Evolutionary conservation across 1,140 invertebrate species (phyloP), one percentile per base, ranked within the genome.

Genomic region (Aphaenogaster floridana): DNA sequence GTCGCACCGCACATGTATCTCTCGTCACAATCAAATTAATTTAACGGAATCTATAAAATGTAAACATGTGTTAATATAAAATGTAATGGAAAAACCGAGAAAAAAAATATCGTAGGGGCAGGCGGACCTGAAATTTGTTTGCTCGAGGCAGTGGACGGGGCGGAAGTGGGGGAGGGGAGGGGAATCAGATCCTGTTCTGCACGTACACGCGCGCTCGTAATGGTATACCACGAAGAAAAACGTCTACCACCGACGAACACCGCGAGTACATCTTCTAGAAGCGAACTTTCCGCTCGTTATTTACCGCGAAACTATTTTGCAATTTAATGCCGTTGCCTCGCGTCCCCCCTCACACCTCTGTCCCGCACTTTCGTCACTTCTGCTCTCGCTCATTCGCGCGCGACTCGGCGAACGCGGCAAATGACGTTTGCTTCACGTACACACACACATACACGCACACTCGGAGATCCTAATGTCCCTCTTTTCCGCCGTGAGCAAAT

Each of bases 221-320:
- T 74, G 68, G 39, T 74, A 21, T 11, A 83, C 50, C 11, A 61
- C 11, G 52, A 83, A 78, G 89, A 87, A 89, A 84, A 86, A 86
- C 61, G 63, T 66, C 71, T 71, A 66, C 42, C 52, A 13, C 61
- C 48, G 48, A 86, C 86, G 88, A 86, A 45, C 84, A 79, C 50
- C 66, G 42, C 61, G 68, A 77, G 68, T 84, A 78, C 77, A 87
- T 86, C 87, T 88, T 83, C 89, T 89, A 84, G 71, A 87, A 72
- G 87, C 68, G 80, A 91, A 88, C 86, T 92, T 90, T 89, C 76
- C 74, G 87, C 88, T 91, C 90, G 92, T 93, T 93, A 93, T 93
- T 93, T 94, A 92, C 88, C 89, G 78, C 88, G 77, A 90, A 92
- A 93, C 92, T 92, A 93, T 93, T 93, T 93, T 93, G 89, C 88